Conservation (phyloP, 2,113 vertebrate species). For the Herpetotheres cachinnans region DNA sequence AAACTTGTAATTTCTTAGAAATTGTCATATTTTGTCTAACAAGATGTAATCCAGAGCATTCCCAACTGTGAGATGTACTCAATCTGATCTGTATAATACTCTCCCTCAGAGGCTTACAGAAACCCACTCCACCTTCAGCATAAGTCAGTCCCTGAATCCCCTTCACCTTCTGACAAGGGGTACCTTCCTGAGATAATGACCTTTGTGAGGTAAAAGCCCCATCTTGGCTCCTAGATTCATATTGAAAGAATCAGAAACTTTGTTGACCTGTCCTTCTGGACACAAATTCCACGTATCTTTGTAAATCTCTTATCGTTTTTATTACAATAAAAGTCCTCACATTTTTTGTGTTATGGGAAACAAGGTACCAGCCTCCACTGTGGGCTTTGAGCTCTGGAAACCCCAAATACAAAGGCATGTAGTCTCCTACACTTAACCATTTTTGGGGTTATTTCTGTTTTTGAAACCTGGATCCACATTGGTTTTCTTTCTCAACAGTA, state of each 20-base stretch:
- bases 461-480: not conserved
- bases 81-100: not conserved
- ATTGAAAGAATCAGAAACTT: not conserved
- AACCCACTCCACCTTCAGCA: not conserved
- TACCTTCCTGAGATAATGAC: not conserved
- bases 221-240: not conserved
- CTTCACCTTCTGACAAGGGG: not conserved
- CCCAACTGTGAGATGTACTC: not conserved
- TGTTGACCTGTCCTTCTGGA: not conserved
- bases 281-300: not conserved
- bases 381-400: not conserved
- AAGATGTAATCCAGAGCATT: not conserved
- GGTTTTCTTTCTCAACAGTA: not conserved
- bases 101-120: not conserved
- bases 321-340: not conserved
- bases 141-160: not conserved
- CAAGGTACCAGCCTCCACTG: too few species aligned
- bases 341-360: not conserved
- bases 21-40: not conserved
- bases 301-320: not conserved
- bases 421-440: not conserved
- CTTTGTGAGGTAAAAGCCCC: not conserved
- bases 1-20: not conserved
- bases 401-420: not conserved
- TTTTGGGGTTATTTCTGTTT: accelerated